Conservation (phyloP, 2,888 invertebrate genomes). For the Gryllus longicercus region DNA sequence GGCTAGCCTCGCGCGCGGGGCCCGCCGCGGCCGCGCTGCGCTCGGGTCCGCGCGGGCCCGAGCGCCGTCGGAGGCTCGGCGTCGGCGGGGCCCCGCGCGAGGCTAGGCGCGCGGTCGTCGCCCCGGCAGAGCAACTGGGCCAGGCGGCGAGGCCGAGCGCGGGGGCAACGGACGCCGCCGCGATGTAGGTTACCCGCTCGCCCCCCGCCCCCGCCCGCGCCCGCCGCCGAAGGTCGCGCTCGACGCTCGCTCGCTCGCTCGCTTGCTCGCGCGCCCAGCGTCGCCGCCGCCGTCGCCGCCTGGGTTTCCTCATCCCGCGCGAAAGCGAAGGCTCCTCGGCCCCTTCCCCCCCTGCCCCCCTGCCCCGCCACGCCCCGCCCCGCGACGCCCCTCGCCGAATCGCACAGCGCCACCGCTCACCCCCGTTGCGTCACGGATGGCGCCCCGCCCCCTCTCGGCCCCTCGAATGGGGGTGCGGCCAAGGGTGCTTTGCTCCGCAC, state of each 20-base stretch:
- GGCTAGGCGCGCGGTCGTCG: conserved; percentile 18
- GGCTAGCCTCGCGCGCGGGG: conserved; percentile 7
- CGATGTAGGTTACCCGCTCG: conserved; percentile 18
- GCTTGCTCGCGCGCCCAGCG: too few species aligned
- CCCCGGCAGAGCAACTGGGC: conserved; percentile 20
- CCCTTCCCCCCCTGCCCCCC: too few species aligned
- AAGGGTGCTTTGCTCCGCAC: too few species aligned
- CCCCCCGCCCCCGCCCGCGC: neutral
- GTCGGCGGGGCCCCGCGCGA: neutral
- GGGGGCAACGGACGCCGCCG: conserved; percentile 19
- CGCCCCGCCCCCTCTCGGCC: too few species aligned
- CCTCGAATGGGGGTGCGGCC: too few species aligned
- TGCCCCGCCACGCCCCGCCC: too few species aligned
- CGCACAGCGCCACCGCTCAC: too few species aligned
- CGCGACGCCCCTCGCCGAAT: too few species aligned
- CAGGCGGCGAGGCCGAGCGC: neutral
- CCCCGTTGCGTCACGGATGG: too few species aligned
- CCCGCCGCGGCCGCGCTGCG: neutral
- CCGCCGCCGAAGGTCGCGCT: neutral
- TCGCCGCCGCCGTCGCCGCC: neutral
- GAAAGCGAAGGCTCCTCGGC: neutral
- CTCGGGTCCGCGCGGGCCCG: neutral
- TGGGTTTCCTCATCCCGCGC: conserved; percentile 17
- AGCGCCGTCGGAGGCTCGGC: neutral
- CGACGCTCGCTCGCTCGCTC: too few species aligned